These are phyloP conservation scores for Drosophila lowei DNA, from an alignment of 1,140 invertebrate genomes.

Conservation along the genomic window DNA sequence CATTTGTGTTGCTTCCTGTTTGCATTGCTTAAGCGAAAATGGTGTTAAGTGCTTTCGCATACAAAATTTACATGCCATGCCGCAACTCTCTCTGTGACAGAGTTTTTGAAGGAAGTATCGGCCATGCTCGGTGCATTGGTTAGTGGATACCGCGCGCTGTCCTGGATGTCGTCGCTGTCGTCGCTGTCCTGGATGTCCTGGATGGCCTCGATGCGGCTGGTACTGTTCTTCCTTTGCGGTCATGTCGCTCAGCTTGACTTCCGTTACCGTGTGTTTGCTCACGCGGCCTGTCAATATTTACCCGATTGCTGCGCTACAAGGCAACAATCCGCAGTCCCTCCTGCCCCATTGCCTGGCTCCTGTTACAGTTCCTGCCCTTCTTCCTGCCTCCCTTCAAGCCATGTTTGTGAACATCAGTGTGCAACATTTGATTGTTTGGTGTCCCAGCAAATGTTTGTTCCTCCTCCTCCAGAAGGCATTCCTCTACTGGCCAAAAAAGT, in stretches of 20 bases:
- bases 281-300: conserved; percentile 76
- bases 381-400: conserved; percentile 8
- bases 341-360: neutral
- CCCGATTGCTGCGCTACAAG: conserved; percentile 58
- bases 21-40: conserved; percentile 77
- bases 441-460: conserved; percentile 41
- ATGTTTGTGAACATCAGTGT: conserved; percentile 60
- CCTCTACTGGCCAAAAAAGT: conserved; percentile 3
- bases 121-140: conserved; percentile 47
- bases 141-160: conserved; percentile 31
- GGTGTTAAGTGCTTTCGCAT: conserved; percentile 80
- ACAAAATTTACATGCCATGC: conserved; percentile 77
- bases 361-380: neutral
- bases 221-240: conserved; percentile 60
- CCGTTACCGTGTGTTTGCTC: conserved; percentile 67
- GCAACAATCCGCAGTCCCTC: conserved; percentile 23
- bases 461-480: conserved; percentile 1
- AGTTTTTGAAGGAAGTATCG: conserved; percentile 74
- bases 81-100: conserved; percentile 7
- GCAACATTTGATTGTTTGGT: conserved; percentile 28
- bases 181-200: conserved; percentile 15
- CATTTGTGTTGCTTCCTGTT: conserved; percentile 40
- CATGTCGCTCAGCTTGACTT: conserved; percentile 74
- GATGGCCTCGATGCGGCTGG: conserved; percentile 39
- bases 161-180: conserved; percentile 17